Percentiles rank a stretch among this genome's conserved stretches.
These are phyloP conservation scores for Hippoglossus hippoglossus DNA, from an alignment of 2,797 vertebrate species.

Conservation along the genomic window DNA sequence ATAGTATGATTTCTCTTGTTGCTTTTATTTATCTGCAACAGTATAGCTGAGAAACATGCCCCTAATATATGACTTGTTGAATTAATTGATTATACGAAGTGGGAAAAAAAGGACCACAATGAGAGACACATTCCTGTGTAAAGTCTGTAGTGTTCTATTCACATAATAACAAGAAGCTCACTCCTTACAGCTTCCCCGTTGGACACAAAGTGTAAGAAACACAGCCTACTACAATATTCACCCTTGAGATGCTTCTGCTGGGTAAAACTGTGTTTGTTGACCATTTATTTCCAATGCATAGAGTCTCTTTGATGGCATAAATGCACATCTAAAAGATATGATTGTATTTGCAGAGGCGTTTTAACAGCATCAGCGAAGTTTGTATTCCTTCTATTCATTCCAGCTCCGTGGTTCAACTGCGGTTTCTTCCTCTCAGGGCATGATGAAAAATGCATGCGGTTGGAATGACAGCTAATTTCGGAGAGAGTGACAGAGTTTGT, in stretches of 20 bases:
- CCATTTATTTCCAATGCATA: not conserved
- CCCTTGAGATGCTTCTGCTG: not conserved
- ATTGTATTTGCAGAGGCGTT: slow-evolving; percentile 11
- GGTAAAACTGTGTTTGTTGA: slow-evolving; percentile 1
- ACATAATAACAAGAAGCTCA: not conserved
- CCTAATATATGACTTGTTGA: too few relatives aligned
- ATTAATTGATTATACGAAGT: too few relatives aligned
- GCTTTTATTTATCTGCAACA: not conserved
- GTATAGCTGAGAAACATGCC: not conserved
- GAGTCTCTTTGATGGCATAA: slow-evolving; percentile 7
- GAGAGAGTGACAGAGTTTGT: slow-evolving; percentile 70
- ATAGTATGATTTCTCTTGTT: too few relatives aligned
- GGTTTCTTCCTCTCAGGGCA: slow-evolving; percentile 46
- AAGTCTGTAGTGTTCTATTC: not conserved
- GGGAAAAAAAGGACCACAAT: too few relatives aligned
- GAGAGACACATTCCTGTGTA: too few relatives aligned
- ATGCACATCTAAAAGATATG: slow-evolving; percentile 5
- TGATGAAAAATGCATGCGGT: slow-evolving; percentile 65
- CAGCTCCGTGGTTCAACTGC: slow-evolving; percentile 21
- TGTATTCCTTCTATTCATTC: slow-evolving; percentile 12
- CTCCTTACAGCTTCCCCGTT: not conserved
- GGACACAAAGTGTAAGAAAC: not conserved
- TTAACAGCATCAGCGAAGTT: slow-evolving; percentile 7
- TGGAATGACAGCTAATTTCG: slow-evolving; percentile 74
- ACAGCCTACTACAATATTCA: not conserved